phyloP scores from a whole-genome alignment of 2,113 vertebrate genomes.

The Myotis yumanensis region DNA sequence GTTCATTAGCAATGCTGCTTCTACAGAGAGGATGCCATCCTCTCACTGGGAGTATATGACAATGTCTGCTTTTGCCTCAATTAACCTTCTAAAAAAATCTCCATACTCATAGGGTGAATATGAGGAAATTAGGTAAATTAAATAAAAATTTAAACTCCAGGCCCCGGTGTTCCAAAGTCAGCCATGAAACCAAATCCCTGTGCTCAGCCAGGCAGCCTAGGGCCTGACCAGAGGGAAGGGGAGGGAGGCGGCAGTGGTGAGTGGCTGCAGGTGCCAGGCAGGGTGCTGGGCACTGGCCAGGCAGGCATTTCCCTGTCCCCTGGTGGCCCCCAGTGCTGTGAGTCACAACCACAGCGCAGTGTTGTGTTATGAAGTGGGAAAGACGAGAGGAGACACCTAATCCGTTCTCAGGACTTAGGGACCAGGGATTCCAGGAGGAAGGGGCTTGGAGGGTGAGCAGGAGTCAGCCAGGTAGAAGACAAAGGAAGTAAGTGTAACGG shows the following conservation, averaged over 20 bases:
- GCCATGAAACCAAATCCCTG: neutral
- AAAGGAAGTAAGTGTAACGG: neutral
- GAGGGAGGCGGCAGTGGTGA: neutral
- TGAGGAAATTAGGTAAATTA: neutral
- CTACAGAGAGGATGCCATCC: neutral
- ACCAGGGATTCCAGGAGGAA: neutral
- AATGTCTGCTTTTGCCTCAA: slow-evolving; percentile 21
- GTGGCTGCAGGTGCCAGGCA: neutral
- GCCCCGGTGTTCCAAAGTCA: neutral
- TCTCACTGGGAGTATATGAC: neutral
- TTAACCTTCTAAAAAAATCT: neutral
- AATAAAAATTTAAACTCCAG: neutral
- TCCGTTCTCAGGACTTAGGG: neutral
- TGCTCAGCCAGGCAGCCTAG: neutral
- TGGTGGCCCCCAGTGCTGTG: neutral
- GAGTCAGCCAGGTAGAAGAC: neutral
- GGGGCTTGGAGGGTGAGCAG: neutral
- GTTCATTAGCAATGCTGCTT: neutral
- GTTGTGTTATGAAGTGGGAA: neutral
- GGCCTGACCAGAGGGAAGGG: neutral
- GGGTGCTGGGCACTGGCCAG: neutral
- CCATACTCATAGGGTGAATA: neutral
- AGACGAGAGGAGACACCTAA: neutral
- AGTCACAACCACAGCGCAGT: neutral
- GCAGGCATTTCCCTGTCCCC: neutral